Conservation (phyloP, 2,113 vertebrate genomes). For the Salvelinus fontinalis region DNA sequence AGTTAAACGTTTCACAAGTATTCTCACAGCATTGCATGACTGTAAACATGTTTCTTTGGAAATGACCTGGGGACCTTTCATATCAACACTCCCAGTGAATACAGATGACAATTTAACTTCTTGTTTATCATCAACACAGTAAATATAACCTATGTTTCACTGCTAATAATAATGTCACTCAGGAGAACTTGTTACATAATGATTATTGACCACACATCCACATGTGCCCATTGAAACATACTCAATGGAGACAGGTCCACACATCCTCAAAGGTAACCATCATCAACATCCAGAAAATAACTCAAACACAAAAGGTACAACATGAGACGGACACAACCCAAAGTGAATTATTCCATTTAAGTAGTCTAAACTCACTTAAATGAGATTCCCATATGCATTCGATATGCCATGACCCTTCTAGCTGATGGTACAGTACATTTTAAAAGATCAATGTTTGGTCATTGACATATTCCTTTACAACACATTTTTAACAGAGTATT, state of each 20-base stretch:
- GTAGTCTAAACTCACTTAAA: constrained; percentile 75
- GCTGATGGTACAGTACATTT: constrained; percentile 47
- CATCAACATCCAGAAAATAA: constrained; percentile 26
- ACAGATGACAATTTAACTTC: no score
- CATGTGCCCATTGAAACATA: constrained; percentile 33
- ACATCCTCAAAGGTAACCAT: constrained; percentile 29
- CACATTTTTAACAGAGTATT: neutral
- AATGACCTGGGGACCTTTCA: neutral
- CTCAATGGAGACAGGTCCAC: constrained; percentile 53
- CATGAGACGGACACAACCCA: constrained; percentile 67
- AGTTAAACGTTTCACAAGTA: neutral
- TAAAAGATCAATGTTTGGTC: neutral
- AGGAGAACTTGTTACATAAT: no score
- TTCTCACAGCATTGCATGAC: neutral
- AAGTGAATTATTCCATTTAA: constrained; percentile 80
- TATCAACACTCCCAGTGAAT: neutral
- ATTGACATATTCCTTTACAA: neutral
- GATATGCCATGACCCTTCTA: constrained; percentile 62
- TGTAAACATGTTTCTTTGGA: neutral
- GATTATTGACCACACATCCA: constrained; percentile 19
- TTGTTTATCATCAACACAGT: no score
- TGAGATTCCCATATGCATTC: constrained; percentile 79
- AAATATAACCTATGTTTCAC: no score
- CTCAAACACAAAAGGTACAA: constrained; percentile 46
- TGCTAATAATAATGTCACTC: no score